A percentile compares a stretch with the other conserved stretches of the same genome.
phyloP scores from a whole-genome alignment of 1,140 invertebrate species.

The Meteorus sp. region DNA sequence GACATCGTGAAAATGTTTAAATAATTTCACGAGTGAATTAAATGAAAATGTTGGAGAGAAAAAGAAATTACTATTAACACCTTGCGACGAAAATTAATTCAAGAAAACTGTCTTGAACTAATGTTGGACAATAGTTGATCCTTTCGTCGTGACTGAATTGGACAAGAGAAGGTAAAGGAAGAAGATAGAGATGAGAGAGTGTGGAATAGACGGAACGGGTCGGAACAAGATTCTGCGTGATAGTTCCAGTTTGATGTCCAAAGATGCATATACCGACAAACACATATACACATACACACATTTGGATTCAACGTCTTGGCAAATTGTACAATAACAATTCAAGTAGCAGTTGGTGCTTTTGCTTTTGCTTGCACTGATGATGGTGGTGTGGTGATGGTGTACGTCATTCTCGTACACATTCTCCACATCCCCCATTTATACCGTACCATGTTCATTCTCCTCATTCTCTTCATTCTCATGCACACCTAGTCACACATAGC shows the following conservation, averaged over 20 bases:
- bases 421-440: no score
- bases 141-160: neutral
- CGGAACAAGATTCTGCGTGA: conserved; percentile 41
- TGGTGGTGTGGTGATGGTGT: conserved; percentile 8
- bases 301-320: conserved; percentile 47
- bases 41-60: no score
- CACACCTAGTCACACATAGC: conserved; percentile 29
- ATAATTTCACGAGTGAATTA: no score
- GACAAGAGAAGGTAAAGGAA: neutral
- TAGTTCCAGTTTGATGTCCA: conserved; percentile 55
- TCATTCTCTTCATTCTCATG: conserved; percentile 28
- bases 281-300: conserved; percentile 52
- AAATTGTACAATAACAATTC: conserved; percentile 62
- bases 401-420: conserved; percentile 31
- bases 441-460: conserved; percentile 11
- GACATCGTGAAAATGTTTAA: no score
- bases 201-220: conserved; percentile 2
- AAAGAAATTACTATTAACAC: no score
- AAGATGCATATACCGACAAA: no score
- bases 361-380: conserved; percentile 34
- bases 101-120: no score
- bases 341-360: conserved; percentile 43
- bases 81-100: no score
- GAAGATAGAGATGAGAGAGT: conserved; percentile 14
- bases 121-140: neutral